A percentile compares a stretch with the other conserved stretches of the same genome.
Evolutionary conservation across 2,888 invertebrate genomes (phyloP).

Genomic region (Eupelmus urozonus): DNA sequence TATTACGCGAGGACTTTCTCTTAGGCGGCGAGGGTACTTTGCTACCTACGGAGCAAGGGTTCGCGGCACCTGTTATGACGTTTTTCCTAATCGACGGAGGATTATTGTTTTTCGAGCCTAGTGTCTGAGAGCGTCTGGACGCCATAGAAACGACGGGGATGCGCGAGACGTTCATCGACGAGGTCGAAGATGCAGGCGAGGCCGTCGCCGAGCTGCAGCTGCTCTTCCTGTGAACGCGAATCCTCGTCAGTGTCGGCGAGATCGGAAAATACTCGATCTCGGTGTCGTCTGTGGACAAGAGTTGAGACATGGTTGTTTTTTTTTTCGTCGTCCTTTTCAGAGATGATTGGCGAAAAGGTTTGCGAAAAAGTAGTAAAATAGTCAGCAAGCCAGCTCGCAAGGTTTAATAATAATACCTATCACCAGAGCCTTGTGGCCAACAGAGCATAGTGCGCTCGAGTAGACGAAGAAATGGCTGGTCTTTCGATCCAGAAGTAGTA

Average conservation of each 20-base stretch:
- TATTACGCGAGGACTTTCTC: conserved; percentile 87
- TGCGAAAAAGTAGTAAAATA: conserved; percentile 16
- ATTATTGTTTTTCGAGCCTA: conserved; percentile 46
- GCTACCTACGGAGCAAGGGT: not conserved
- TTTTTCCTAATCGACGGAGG: conserved; percentile 19
- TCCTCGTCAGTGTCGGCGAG: conserved; percentile 88
- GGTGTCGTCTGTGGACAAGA: conserved; percentile 83
- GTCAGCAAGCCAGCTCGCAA: conserved; percentile 30
- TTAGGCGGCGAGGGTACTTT: conserved; percentile 85
- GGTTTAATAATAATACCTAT: conserved; percentile 35
- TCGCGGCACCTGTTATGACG: not conserved
- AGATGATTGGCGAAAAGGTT: conserved; percentile 33
- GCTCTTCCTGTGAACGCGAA: conserved; percentile 85
- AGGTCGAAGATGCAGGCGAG: conserved; percentile 71
- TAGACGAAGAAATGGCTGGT: conserved; percentile 37
- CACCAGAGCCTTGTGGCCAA: conserved; percentile 50
- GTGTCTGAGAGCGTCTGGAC: conserved; percentile 52
- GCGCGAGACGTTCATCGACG: conserved; percentile 80
- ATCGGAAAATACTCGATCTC: conserved; percentile 91
- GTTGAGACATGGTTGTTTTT: conserved; percentile 36
- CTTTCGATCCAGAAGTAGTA: conserved; percentile 52
- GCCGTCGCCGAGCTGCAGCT: conserved; percentile 78
- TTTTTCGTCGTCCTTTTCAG: conserved; percentile 42
- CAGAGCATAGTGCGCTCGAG: conserved; percentile 22
- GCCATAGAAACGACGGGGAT: conserved; percentile 62